Evolutionary conservation across 2,888 invertebrate species (phyloP), one percentile per base, ranked within the genome.

Genomic region (Atethmia centrago): DNA sequence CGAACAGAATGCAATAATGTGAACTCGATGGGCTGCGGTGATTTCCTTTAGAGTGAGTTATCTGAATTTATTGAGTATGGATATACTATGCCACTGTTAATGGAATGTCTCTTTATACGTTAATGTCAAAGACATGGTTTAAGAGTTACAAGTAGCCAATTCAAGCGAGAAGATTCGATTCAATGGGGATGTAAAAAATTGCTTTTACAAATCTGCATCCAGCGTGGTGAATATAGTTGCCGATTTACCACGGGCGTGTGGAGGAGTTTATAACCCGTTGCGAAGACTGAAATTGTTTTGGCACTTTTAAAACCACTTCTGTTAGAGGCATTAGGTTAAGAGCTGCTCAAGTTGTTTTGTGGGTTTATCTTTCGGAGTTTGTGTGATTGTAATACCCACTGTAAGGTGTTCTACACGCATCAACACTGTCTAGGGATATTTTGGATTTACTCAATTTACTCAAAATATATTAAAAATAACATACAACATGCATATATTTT

Each of bases 1-100:
- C 58, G 45, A 58, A 42, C 63, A 84, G 86, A 87, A 86, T 86
- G 86, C 84, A 86, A 86, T 86, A 86, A 79, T 75, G 74, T 73
- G 76, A 40, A 49, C 63, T 63, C 65, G 67, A 59, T 67, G 59
- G 9, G 25, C 14, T 14, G 64, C 69, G 25, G 40, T 77, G 86
- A 87, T 84, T 85, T 78, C 63, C 55, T 70, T 68, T 56, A 16
- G 12, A 75, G 45, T 74, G 64, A 84, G 56, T 71, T 74, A 74
- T 80, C 42, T 56, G 55, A 59, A 56, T 8, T 40, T 59, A 36
- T 77, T 47, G 56, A 72, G 71, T n/a, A n/a, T n/a, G n/a, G 36
- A 7, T 36, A 36, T 69, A 28, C 2, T 31, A 9, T 12, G n/a
- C 31, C 16, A 21, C 31, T 45, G 9, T 21, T 73, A 19, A 31